Conservation (phyloP, 2,113 vertebrate species). For the Heloderma charlesbogerti region DNA sequence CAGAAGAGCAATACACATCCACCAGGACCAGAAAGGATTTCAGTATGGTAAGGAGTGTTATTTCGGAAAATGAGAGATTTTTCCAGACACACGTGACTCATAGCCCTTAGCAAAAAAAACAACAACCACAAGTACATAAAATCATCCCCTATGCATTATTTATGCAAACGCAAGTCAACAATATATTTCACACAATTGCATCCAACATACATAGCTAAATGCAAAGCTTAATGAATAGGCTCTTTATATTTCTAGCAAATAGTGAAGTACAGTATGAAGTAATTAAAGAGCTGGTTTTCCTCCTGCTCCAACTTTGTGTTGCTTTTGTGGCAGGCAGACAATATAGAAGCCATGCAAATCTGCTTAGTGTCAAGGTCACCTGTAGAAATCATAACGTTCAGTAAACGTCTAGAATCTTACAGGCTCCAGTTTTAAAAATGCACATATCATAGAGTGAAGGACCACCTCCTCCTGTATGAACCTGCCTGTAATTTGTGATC, state of each 20-base stretch:
- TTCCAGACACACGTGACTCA: constrained; percentile 20
- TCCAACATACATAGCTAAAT: background rate
- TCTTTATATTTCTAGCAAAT: background rate
- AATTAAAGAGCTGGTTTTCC: background rate
- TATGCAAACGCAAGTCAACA: background rate
- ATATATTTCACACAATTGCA: background rate
- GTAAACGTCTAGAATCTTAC: background rate
- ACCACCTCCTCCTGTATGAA: no score
- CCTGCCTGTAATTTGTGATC: no score
- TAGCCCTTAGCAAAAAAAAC: background rate
- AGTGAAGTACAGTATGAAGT: background rate
- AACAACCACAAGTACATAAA: background rate
- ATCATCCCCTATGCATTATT: background rate
- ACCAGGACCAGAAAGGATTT: constrained; percentile 7
- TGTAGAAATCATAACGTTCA: background rate
- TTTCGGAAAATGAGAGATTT: constrained; percentile 26
- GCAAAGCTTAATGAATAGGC: background rate
- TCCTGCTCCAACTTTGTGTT: background rate
- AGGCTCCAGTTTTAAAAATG: background rate
- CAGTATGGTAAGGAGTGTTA: constrained; percentile 28
- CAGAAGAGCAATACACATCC: constrained; percentile 21
- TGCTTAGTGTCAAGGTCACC: background rate
- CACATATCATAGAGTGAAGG: background rate
- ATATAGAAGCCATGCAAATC: background rate
- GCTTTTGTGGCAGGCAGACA: background rate